Evolutionary conservation across 2,888 invertebrate species (phyloP), one percentile per base, ranked within the genome.

Genomic region (Campaea margaritaria): DNA sequence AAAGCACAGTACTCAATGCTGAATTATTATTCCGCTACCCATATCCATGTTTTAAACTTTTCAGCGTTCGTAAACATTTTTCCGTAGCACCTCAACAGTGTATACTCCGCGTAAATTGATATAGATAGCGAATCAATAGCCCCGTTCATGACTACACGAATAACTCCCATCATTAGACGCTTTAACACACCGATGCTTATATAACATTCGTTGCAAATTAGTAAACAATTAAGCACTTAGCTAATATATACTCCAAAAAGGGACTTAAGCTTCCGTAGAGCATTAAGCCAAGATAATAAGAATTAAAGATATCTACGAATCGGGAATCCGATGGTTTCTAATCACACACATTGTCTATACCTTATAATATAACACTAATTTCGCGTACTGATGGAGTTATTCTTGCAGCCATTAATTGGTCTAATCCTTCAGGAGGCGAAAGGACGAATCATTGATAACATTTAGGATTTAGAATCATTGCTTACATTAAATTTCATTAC

Each of bases 381-480:
- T 11, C 10, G 2, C 16, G 15, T 0, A 16, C 12, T 27, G 52
- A 38, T 36, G 52, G 38, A 52, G 43, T 52, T 44, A 51, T 42
- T 44, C 31, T 48, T 16, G 45, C 7, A 48, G 9, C 13, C 0
- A 12, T 13, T 44, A 42, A 55, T 21, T 53, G 50, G 21, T 46
- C 34, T 27, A 61, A 48, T 50, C 62, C 59, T 47, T 36, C 47
- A 55, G 46, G 60, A 72, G 64, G 64, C 67, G 54, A 55, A 62
- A 83, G 87, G 86, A 88, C 87, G 85, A 81, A 82, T 82, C 66
- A 74, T 77, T 80, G 78, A 81, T 78, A 79, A 75, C 73, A 72
- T 81, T 79, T 76, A 79, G 76, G 79, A 80, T 79, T 79, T 76
- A 80, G 78, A 81, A 80, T 75, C 73, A 77, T 57, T 72, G 69